Conservation (phyloP, 2,888 invertebrate species). For the Stenotaenia linearis region DNA sequence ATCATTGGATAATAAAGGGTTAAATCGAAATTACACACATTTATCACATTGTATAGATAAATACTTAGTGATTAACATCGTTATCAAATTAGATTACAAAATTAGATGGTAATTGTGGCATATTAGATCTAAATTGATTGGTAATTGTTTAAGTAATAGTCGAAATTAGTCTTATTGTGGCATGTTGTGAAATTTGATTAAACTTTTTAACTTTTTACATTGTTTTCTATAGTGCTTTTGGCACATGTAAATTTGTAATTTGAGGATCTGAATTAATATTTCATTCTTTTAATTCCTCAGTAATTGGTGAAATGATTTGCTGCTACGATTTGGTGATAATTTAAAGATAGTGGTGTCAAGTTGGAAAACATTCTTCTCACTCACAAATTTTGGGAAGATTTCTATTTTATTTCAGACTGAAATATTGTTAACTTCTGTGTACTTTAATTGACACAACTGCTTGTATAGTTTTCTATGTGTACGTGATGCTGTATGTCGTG, state of each 20-base stretch:
- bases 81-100: not conserved
- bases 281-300: not conserved
- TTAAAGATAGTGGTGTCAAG: not conserved
- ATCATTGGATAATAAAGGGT: no score
- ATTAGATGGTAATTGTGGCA: not conserved
- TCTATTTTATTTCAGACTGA: constrained; percentile 28
- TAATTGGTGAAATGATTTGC: not conserved
- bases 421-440: constrained; percentile 21
- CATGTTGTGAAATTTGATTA: not conserved
- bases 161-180: not conserved
- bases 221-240: not conserved
- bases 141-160: no score
- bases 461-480: constrained; percentile 27
- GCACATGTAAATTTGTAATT: not conserved
- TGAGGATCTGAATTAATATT: not conserved
- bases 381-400: not conserved
- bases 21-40: not conserved
- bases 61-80: not conserved
- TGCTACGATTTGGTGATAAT: not conserved
- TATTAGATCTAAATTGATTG: not conserved
- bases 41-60: not conserved
- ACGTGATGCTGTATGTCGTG: not conserved
- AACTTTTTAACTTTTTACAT: not conserved
- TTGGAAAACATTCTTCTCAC: not conserved
- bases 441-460: constrained; percentile 27